Evolutionary conservation across 2,113 vertebrate genomes (phyloP).

Genomic region (Carlito syrichta): DNA sequence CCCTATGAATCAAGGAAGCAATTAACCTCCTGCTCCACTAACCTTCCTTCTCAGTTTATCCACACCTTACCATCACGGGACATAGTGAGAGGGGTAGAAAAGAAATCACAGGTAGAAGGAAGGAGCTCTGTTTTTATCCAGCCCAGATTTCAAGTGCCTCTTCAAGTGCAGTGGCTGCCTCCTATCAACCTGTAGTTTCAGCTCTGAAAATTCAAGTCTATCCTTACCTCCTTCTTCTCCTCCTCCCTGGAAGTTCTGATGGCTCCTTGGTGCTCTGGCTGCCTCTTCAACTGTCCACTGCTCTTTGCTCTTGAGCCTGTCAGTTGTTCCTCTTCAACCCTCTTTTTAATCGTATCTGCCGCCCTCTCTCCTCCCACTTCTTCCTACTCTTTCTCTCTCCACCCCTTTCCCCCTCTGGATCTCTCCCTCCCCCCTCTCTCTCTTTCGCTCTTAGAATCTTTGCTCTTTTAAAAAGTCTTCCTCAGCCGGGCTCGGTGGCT

Average conservation of each 20-base stretch:
- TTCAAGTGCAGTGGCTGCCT: constrained; percentile 1
- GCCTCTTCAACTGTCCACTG: constrained; percentile 9
- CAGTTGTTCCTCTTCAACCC: constrained; percentile 78
- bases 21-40: constrained; percentile 1
- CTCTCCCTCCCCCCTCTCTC: constrained; percentile 15
- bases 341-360: constrained; percentile 69
- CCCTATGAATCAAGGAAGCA: neutral
- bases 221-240: constrained; percentile 75
- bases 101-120: neutral
- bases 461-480: constrained; percentile 68
- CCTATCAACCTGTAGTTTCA: constrained; percentile 9
- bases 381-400: constrained; percentile 75
- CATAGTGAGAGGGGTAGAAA: neutral
- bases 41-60: neutral
- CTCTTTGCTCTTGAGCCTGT: constrained; percentile 63
- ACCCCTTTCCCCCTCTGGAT: constrained; percentile 53
- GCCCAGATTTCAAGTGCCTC: constrained; percentile 23
- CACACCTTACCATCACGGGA: neutral
- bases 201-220: neutral
- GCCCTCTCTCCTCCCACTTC: constrained; percentile 73
- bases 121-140: neutral
- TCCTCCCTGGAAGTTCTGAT: constrained; percentile 43
- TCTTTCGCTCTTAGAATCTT: constrained; percentile 61
- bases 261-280: constrained; percentile 36
- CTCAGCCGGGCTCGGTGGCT: no score